Evolutionary conservation across 1,140 invertebrate species (phyloP).

Genomic region (Lepidurus packardi): DNA sequence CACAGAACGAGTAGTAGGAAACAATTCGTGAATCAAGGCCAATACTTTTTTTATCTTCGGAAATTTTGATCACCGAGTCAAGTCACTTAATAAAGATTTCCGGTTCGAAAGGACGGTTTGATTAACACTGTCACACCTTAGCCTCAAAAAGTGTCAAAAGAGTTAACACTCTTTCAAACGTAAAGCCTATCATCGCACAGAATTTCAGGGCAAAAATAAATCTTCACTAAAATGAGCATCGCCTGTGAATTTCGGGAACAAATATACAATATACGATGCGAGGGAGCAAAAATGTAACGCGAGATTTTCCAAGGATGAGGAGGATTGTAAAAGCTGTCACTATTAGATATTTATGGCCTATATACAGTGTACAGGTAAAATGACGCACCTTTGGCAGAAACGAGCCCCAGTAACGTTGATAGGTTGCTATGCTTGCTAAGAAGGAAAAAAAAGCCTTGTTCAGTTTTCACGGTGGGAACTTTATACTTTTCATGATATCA

Average conservation of each 20-base stretch:
- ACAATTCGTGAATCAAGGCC: neutral
- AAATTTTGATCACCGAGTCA: slow-evolving; percentile 5
- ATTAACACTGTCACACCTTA: neutral
- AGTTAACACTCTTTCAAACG: neutral
- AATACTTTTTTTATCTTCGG: neutral
- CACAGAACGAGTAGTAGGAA: neutral
- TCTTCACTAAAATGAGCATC: neutral
- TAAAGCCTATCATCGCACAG: neutral
- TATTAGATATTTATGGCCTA: neutral
- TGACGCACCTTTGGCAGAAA: slow-evolving; percentile 8
- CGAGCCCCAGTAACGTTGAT: neutral
- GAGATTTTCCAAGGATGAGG: neutral
- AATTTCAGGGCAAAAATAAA: no score
- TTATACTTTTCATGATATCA: neutral
- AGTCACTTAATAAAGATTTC: neutral
- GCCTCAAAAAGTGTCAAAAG: neutral
- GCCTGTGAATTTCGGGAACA: neutral
- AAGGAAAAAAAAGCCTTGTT: neutral
- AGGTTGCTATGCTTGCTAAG: neutral
- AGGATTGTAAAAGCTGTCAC: neutral
- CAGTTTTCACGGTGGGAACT: slow-evolving; percentile 3
- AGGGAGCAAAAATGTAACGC: neutral
- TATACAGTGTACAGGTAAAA: slow-evolving; percentile 11
- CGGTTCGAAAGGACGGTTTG: slow-evolving; percentile 3
- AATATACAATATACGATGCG: neutral